Evolutionary conservation across 2,888 invertebrate genomes (phyloP).

Genomic region (Drosophila affinis): DNA sequence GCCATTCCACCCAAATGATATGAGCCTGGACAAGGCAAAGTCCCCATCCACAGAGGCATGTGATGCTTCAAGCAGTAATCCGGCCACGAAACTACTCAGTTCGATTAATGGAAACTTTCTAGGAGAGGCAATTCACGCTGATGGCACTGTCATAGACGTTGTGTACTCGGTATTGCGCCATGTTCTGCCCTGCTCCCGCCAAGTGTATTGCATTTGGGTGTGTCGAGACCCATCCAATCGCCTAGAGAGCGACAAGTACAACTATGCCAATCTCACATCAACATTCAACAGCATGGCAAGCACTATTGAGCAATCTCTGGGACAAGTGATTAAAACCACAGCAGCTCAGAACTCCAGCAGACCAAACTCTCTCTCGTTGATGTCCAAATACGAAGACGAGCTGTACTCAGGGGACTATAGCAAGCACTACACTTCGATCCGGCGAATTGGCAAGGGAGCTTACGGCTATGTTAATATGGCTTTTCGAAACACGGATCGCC

Average conservation of each 20-base stretch:
- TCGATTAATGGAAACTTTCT: slow-evolving; percentile 66
- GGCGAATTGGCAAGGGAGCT: slow-evolving; percentile 86
- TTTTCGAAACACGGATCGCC: slow-evolving; percentile 86
- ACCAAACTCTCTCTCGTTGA: slow-evolving; percentile 85
- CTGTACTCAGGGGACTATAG: slow-evolving; percentile 86
- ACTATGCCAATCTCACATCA: slow-evolving; percentile 82
- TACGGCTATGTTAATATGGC: slow-evolving; percentile 90
- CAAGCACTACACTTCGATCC: slow-evolving; percentile 86
- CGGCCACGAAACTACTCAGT: slow-evolving; percentile 40
- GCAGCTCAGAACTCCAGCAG: slow-evolving; percentile 84
- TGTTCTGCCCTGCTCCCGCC: slow-evolving; percentile 83
- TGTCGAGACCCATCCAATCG: slow-evolving; percentile 84
- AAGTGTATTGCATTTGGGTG: slow-evolving; percentile 87
- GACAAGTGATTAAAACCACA: slow-evolving; percentile 72
- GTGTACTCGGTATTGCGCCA: slow-evolving; percentile 85
- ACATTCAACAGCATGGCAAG: slow-evolving; percentile 84
- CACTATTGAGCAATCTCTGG: slow-evolving; percentile 82
- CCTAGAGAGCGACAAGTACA: slow-evolving; percentile 52
- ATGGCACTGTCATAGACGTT: slow-evolving; percentile 71
- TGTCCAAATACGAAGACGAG: slow-evolving; percentile 85
- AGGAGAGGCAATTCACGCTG: slow-evolving; percentile 71
- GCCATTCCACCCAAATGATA: slow-evolving; percentile 32
- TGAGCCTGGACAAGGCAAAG: slow-evolving; percentile 23
- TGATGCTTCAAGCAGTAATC: slow-evolving; percentile 36
- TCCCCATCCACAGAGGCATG: slow-evolving; percentile 28